Evolutionary conservation across 1,140 invertebrate genomes (phyloP).

Genomic region (Riptortus pedestris): DNA sequence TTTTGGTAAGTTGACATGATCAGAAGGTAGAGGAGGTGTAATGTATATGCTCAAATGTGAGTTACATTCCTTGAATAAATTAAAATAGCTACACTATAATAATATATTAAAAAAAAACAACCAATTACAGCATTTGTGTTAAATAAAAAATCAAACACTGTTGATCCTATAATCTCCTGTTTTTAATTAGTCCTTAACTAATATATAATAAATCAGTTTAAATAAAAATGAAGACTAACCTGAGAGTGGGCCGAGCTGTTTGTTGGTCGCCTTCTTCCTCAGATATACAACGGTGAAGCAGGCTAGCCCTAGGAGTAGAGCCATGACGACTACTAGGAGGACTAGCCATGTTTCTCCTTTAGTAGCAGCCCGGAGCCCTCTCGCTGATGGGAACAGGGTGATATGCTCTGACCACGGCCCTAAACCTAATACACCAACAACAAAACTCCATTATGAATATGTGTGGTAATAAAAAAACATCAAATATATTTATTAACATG

Average conservation of each 20-base stretch:
- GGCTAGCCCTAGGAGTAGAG: constrained; percentile 53
- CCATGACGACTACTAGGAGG: constrained; percentile 53
- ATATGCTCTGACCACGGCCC: constrained; percentile 16
- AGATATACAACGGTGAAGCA: constrained; percentile 48
- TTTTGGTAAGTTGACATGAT: too few species aligned
- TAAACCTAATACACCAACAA: background rate
- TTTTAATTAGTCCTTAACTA: too few species aligned
- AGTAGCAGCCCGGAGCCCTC: constrained; percentile 4
- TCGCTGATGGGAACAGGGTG: constrained; percentile 9
- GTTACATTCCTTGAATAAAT: too few species aligned
- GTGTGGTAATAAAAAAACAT: too few species aligned
- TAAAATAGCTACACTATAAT: too few species aligned
- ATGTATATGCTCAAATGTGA: too few species aligned
- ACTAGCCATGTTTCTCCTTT: constrained; percentile 64
- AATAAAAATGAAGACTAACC: constrained; percentile 25
- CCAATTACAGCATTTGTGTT: too few species aligned
- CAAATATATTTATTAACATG: too few species aligned
- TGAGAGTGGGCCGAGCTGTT: constrained; percentile 32
- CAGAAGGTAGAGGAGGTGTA: too few species aligned
- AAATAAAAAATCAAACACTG: too few species aligned
- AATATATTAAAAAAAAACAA: too few species aligned
- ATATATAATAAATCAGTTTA: background rate
- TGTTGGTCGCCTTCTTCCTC: constrained; percentile 44
- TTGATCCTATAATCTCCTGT: too few species aligned
- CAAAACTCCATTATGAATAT: background rate